Evolutionary conservation across 1,140 invertebrate species (phyloP).

Genomic region (Teleopsis dalmanni): DNA sequence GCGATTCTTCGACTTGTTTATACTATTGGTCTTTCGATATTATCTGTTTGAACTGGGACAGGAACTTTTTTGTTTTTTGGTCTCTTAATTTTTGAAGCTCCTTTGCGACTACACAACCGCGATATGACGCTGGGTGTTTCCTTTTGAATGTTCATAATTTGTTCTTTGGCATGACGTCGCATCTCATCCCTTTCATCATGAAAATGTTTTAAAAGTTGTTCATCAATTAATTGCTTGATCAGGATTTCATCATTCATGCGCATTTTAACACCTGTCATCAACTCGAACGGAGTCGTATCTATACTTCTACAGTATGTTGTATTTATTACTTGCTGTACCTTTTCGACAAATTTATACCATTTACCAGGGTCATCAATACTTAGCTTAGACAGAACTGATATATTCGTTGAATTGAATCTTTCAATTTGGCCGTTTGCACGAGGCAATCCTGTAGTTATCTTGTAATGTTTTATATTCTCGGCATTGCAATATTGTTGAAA

Average conservation of each 20-base stretch:
- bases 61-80: no score
- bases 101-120: conserved; percentile 4
- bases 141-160: neutral
- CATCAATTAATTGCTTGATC: neutral
- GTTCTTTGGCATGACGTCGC: conserved; percentile 2
- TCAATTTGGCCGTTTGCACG: conserved; percentile 13
- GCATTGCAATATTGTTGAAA: conserved; percentile 14
- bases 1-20: no score
- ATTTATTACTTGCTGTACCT: conserved; percentile 10
- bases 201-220: neutral
- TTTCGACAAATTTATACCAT: conserved; percentile 6
- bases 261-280: conserved; percentile 8
- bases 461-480: conserved; percentile 10
- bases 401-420: conserved; percentile 15
- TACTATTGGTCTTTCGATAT: no score
- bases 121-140: neutral
- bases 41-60: no score
- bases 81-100: no score
- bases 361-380: neutral
- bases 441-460: neutral
- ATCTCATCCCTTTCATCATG: neutral
- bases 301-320: conserved; percentile 3
- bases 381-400: conserved; percentile 8
- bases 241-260: neutral
- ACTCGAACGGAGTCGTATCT: conserved; percentile 5